Conservation (phyloP, 2,888 invertebrate genomes). For the Lochmaea capreae region DNA sequence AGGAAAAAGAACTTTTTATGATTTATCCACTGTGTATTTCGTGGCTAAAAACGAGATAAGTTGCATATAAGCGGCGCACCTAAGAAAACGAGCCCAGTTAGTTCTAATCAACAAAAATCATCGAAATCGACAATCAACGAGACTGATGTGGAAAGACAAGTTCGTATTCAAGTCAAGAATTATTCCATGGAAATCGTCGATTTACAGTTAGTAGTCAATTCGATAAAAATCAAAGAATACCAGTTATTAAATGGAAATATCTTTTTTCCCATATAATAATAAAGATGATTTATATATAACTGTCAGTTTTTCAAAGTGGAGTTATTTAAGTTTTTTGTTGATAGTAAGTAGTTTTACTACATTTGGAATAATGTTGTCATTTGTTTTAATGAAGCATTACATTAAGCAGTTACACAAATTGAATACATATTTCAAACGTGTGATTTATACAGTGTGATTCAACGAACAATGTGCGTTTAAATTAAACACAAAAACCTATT, state of each 20-base stretch:
- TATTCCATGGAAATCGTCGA: conserved; percentile 21
- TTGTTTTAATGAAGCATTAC: conserved; percentile 1
- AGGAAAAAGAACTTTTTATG: neutral
- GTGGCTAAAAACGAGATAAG: neutral
- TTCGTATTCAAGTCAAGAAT: conserved; percentile 14
- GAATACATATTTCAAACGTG: neutral
- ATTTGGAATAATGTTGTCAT: conserved; percentile 7
- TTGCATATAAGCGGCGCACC: neutral
- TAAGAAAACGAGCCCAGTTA: conserved; percentile 1
- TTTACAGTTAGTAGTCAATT: conserved; percentile 21
- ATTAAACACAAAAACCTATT: neutral
- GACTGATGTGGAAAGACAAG: conserved; percentile 32
- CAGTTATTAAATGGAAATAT: conserved; percentile 8
- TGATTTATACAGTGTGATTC: neutral
- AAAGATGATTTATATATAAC: conserved; percentile 24
- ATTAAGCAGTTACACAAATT: neutral
- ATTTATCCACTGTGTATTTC: neutral
- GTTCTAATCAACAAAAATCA: conserved; percentile 32
- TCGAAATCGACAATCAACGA: conserved; percentile 24
- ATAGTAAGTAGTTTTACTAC: neutral
- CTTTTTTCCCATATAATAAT: conserved; percentile 13
- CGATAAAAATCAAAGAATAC: conserved; percentile 27
- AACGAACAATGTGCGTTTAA: neutral
- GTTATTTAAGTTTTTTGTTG: conserved; percentile 11
- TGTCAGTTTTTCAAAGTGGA: conserved; percentile 7